Evolutionary conservation across 2,888 invertebrate species (phyloP), one percentile per base, ranked within the genome.

Genomic region (Cistogaster globosa): DNA sequence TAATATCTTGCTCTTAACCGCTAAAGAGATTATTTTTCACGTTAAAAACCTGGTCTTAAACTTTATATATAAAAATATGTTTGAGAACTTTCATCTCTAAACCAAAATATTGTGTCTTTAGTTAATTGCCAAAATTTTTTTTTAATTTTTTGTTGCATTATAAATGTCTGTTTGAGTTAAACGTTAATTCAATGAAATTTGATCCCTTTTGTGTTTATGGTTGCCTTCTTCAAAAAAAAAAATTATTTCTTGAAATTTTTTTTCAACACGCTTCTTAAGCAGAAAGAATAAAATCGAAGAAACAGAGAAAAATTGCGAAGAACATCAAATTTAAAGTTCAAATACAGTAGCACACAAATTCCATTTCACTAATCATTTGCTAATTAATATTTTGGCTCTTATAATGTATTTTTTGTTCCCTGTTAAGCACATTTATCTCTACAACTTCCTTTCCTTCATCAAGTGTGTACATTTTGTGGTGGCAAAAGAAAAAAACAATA

Each of bases 281-380:
- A 38, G 42, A 57, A 68, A 62, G 55, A 51, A 38, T 8, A 14
- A 38, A 38, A 38, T 14, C 55, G 38, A 75, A 72, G 11, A 26
- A 7, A 22, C 8, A 42, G 3, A 2, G 20, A 8, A 58, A 67
- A 67, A 48, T 45, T 36, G 26, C 12, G 58, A 9, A 5, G 22
- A 65, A 60, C 60, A 62, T 51, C n/a, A 69, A 74, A 58, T 62
- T 65, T 74, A 58, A 74, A 76, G 53, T 78, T 69, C 60, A 86
- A 87, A 86, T 86, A 55, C 88, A 86, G 88, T 87, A 88, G 88
- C 88, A 83, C 81, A 60, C 62, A 86, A 87, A 87, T 87, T 87
- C 86, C 87, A 86, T 86, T 85, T 86, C 87, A 82, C 87, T 87
- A 87, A 88, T 87, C 88, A 88, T 86, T 78, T 85, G 85, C 82